These are phyloP conservation scores for Ochlodes sylvanus DNA, from an alignment of 2,888 invertebrate genomes.

Conservation along the genomic window DNA sequence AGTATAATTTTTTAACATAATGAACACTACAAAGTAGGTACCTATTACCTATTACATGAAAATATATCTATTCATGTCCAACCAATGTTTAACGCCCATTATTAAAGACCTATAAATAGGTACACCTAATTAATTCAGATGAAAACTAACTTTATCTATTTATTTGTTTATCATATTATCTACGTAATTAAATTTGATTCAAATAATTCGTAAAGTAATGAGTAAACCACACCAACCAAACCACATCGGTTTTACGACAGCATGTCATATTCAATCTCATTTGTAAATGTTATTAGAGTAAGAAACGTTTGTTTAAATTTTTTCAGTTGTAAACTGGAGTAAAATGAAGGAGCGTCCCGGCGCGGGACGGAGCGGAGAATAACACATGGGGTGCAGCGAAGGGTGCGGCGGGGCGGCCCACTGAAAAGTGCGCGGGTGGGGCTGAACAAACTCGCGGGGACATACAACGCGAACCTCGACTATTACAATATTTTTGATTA, in stretches of 20 bases:
- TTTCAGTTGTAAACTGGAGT: conserved; percentile 84
- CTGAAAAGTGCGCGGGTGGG: conserved; percentile 85
- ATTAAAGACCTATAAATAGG: background rate
- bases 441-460: conserved; percentile 85
- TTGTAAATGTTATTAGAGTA: conserved; percentile 29
- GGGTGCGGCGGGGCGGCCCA: conserved; percentile 81
- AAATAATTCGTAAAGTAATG: background rate
- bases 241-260: background rate
- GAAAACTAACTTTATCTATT: no score
- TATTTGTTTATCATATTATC: no score
- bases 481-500: conserved; percentile 53
- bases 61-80: no score
- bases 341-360: conserved; percentile 84
- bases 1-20: no score
- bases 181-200: no score
- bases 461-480: conserved; percentile 57
- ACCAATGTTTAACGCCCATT: no score
- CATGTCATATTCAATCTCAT: conserved; percentile 5
- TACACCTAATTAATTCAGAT: no score
- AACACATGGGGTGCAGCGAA: conserved; percentile 74
- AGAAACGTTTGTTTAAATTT: conserved; percentile 79
- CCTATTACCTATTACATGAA: no score
- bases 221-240: background rate
- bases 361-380: conserved; percentile 76
- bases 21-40: no score